Base-by-base conservation (phyloP, 2,888 invertebrate genomes). In the Myopa tessellatipennis region DNA sequence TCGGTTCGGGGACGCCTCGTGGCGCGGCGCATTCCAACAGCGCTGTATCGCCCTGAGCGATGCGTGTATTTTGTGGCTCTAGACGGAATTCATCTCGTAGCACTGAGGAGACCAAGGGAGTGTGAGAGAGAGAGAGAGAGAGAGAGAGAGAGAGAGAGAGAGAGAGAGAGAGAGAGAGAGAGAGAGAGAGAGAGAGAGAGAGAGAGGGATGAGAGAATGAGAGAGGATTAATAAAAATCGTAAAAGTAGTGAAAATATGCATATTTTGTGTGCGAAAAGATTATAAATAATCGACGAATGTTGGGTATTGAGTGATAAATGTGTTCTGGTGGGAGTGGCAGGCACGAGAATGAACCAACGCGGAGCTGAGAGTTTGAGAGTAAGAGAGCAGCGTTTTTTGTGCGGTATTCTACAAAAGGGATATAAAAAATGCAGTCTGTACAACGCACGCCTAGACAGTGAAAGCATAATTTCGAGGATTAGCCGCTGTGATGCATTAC, bases 11-110 rank as follows among this genome's bases (percentile, higher is more conserved):
- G 80, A 95, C 94, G 3, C 98, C 98, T 84, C 93, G 91, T 0
- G 98, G 98, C 12, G 97, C 95, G 10, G 93, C 93, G 88, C 98
- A 98, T 90, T 96, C 96, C 85, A 98, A 87, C 78, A 95, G 91
- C 5, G 95, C 95, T 78, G 94, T 95, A 84, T 96, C 95, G 12
- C 96, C 97, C 83, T 95, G 94, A 0, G 96, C 95, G 12, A 95
- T 95, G 85, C 95, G 92, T 69, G 94, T 93, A 81, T 95, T 94
- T 81, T 94, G 94, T 6, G 98, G 98, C 84, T 95, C 94, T 79
- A 94, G 90, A 80, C 96, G 93, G 88, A 98, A 98, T 83, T 97
- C 97, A 87, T 97, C 96, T 74, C 96, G 93, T 74, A 98, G 91
- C 83, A 96, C 97, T 95, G 92, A 79, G 65, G 92, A 79, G 65